Conservation (phyloP, 2,888 invertebrate genomes). For the Tupiocoris notatus region DNA sequence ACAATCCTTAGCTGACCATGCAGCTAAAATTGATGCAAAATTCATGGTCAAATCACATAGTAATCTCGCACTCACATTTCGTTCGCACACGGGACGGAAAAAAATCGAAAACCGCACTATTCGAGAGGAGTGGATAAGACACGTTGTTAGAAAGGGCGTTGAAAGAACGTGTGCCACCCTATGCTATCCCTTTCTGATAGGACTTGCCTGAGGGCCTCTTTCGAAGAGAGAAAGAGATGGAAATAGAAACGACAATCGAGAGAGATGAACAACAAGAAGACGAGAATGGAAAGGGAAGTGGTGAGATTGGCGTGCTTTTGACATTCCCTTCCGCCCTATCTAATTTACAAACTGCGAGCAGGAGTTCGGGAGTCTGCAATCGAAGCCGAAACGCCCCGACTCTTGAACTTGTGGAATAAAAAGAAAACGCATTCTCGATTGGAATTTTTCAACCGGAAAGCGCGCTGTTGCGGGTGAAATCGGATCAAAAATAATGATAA, state of each 20-base stretch:
- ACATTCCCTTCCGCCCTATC: conserved; percentile 41
- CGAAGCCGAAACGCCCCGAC: neutral
- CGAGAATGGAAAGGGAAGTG: neutral
- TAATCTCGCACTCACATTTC: too few relatives aligned
- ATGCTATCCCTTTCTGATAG: conserved; percentile 4
- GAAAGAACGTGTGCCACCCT: conserved; percentile 28
- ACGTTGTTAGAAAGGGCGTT: conserved; percentile 35
- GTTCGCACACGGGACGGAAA: too few relatives aligned
- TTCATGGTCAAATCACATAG: too few relatives aligned
- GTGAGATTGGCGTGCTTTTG: conserved; percentile 29
- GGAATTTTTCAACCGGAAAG: neutral
- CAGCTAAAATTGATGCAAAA: too few relatives aligned
- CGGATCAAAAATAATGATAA: too few relatives aligned
- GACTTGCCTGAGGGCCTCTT: conserved; percentile 4
- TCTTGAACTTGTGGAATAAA: neutral
- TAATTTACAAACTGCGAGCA: conserved; percentile 39
- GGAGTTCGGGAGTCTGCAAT: conserved; percentile 26
- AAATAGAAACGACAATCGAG: neutral
- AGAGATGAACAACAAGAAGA: neutral
- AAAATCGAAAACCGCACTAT: conserved; percentile 4
- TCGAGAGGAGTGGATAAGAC: conserved; percentile 35
- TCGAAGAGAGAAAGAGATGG: neutral
- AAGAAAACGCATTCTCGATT: neutral
- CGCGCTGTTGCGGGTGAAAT: too few relatives aligned
- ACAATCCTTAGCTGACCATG: too few relatives aligned